Conservation (phyloP, 2,888 invertebrate species). For the Argyresthia albistria region DNA sequence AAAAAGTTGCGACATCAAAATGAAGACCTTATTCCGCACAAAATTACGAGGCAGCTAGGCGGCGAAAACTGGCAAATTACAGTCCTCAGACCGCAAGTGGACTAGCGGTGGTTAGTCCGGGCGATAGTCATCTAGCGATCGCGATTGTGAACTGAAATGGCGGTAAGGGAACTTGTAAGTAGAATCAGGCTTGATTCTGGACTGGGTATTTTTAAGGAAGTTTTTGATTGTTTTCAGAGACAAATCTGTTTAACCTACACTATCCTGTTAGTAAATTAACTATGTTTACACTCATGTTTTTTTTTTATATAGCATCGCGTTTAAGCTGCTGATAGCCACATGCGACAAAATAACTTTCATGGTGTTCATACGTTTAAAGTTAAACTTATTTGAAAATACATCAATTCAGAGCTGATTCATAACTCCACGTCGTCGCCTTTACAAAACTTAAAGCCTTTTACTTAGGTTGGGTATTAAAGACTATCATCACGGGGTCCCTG, state of each 20-base stretch:
- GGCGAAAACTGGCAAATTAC: conserved; percentile 65
- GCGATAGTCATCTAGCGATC: conserved; percentile 35
- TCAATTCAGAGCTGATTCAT: too few relatives aligned
- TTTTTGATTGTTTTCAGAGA: not conserved
- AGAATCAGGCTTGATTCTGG: not conserved
- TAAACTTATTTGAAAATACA: too few relatives aligned
- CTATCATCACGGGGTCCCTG: conserved; percentile 19
- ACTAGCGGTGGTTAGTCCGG: conserved; percentile 33
- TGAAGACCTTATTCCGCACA: conserved; percentile 53
- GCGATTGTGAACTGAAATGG: conserved; percentile 35
- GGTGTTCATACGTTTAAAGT: too few relatives aligned
- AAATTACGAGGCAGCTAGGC: conserved; percentile 60
- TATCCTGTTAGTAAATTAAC: not conserved
- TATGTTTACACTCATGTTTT: too few relatives aligned
- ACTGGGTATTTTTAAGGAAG: too few relatives aligned
- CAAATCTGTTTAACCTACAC: not conserved
- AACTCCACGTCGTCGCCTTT: not conserved
- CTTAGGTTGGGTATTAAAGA: conserved; percentile 18
- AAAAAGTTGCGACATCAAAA: conserved; percentile 38
- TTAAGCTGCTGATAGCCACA: too few relatives aligned
- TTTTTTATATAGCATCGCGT: too few relatives aligned
- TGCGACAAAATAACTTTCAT: too few relatives aligned
- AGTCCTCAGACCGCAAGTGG: conserved; percentile 41
- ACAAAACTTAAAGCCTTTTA: conserved; percentile 11
- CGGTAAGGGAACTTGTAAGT: conserved; percentile 26